Percentiles rank a stretch among this genome's conserved stretches.
phyloP scores from a whole-genome alignment of 2,113 vertebrate species.

The Zosterops borbonicus region DNA sequence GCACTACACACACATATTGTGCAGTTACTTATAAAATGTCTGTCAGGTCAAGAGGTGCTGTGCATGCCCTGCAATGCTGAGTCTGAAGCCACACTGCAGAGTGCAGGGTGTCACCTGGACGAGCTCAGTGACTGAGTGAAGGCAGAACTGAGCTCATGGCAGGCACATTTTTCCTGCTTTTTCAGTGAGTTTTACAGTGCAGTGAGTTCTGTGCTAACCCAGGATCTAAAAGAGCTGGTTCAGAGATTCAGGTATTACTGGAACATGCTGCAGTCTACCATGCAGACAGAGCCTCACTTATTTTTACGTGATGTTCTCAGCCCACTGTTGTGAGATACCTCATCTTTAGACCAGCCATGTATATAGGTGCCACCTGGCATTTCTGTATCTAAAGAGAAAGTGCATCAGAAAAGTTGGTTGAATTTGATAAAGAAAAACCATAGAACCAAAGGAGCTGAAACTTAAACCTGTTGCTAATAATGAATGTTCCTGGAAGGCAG shows the following conservation, averaged over 20 bases:
- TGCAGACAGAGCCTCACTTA: background rate
- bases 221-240: background rate
- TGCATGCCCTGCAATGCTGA: background rate
- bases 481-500: slow-evolving; percentile 32
- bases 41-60: background rate
- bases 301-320: background rate
- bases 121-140: background rate
- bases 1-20: background rate
- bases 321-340: background rate
- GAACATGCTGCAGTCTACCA: background rate
- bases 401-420: background rate
- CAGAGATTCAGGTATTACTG: background rate
- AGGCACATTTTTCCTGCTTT: background rate
- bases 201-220: background rate
- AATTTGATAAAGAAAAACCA: background rate
- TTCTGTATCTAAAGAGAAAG: background rate
- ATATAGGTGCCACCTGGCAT: background rate
- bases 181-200: background rate
- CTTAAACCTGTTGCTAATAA: slow-evolving; percentile 42
- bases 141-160: background rate
- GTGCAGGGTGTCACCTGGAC: background rate
- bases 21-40: background rate
- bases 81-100: background rate
- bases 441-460: background rate
- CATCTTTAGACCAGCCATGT: background rate